Evolutionary conservation across 2,797 vertebrate genomes (phyloP), one percentile per base, ranked within the genome.

Genomic region (Phalanger gymnotis): DNA sequence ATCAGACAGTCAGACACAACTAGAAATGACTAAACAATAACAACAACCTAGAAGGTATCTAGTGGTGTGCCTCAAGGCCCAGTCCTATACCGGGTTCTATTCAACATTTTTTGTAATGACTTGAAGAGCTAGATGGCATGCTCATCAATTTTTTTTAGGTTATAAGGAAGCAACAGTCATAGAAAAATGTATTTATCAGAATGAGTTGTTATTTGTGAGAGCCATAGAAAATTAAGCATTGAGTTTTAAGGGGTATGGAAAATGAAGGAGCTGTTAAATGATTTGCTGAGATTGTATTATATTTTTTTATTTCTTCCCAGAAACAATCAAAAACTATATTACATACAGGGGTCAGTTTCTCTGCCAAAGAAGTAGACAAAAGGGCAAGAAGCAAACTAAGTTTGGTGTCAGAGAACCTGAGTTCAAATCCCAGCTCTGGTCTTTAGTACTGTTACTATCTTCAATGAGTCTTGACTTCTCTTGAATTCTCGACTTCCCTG

Each of bases 81-180:
- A 22, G 16, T 54, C 54, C 30, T 54, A 91, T 94, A 92, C 0
- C 81, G 1, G 28, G 14, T 92, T 93, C 54, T 52, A 16, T 13
- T 91, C 34, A 96, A 87, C 53, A 58, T 90, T 56, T 5, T 94
- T 94, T 53, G 94, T 91, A 87, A 28, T 90, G 47, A 90, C 73
- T 40, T 40, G 58, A 61, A 61, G 58, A 61, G 31, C 58, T 61
- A 73, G 66, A 73, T 73, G n/a, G 9, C 5, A 40, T n/a, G 14
- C 14, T 66, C 16, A 34, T n/a, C 34, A 66, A 66, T 2, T 73
- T 66, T 73, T 66, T 73, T 73, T 5, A 73, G 19, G n/a, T 73
- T 73, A 73, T 73, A n/a, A 73, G 34, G 66, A 73, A 73, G 5
- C 13, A n/a, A 11, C 14, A n/a, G 61, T 14, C 2, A 40, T 22